Percentiles rank a stretch among this genome's conserved stretches.
These are phyloP conservation scores for Zootermopsis nevadensis DNA, from an alignment of 2,888 invertebrate species.

Conservation along the genomic window DNA sequence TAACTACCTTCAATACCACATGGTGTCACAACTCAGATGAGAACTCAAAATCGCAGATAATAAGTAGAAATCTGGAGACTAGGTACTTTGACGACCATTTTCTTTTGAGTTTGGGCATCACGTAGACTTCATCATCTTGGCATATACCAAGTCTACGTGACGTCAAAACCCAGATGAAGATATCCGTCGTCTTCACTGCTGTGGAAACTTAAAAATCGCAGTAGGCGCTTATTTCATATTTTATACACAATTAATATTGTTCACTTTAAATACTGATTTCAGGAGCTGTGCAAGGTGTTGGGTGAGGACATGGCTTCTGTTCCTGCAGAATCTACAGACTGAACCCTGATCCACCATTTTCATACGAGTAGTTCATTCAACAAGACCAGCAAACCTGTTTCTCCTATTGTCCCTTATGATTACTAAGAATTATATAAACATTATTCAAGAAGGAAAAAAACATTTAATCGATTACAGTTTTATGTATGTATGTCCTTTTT, in stretches of 20 bases:
- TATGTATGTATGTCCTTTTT: neutral
- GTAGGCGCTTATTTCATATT: neutral
- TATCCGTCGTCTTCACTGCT: neutral
- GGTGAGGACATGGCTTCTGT: slow-evolving; percentile 49
- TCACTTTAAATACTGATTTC: slow-evolving; percentile 40
- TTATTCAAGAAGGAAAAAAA: neutral
- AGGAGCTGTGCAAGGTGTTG: slow-evolving; percentile 55
- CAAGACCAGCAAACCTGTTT: neutral
- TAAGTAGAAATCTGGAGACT: neutral
- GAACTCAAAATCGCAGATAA: no score
- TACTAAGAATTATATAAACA: neutral
- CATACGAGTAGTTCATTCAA: neutral
- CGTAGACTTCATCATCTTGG: no score
- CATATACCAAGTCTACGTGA: no score
- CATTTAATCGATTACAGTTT: neutral
- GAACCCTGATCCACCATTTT: neutral
- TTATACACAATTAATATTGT: neutral
- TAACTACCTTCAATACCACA: neutral
- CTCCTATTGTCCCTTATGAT: neutral
- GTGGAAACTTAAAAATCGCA: neutral
- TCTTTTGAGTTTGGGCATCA: no score
- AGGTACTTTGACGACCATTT: no score
- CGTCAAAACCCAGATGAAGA: no score
- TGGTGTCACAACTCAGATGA: neutral
- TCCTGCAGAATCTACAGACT: slow-evolving; percentile 32